A percentile compares a stretch with the other conserved stretches of the same genome.
phyloP scores from a whole-genome alignment of 1,140 invertebrate species.

The Gonatopus flavifemur region DNA sequence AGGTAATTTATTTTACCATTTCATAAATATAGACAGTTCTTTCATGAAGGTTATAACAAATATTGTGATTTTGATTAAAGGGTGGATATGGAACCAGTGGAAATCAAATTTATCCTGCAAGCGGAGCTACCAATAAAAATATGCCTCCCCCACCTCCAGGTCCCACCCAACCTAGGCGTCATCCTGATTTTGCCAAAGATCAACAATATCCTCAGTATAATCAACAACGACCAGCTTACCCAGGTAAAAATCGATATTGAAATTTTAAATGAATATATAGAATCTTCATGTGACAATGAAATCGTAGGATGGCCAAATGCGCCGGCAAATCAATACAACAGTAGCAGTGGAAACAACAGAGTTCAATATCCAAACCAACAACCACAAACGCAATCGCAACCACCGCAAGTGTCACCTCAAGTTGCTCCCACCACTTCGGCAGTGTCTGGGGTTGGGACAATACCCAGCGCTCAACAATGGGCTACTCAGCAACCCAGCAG shows the following conservation, averaged over 20 bases:
- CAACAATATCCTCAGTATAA: conserved; percentile 67
- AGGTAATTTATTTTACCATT: no score
- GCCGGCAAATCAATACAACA: conserved; percentile 58
- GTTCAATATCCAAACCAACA: conserved; percentile 58
- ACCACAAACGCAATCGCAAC: conserved; percentile 44
- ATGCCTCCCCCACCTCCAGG: conserved; percentile 70
- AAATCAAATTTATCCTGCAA: conserved; percentile 47
- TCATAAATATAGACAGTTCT: no score
- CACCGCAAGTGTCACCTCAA: conserved; percentile 29
- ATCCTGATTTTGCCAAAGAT: conserved; percentile 85
- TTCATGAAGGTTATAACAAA: neutral
- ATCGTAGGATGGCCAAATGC: conserved; percentile 63
- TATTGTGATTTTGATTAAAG: conserved; percentile 17
- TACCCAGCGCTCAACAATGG: conserved; percentile 57
- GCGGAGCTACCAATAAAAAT: conserved; percentile 59
- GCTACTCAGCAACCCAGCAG: conserved; percentile 56
- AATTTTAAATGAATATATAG: neutral
- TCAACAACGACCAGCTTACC: conserved; percentile 62
- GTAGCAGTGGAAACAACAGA: conserved; percentile 55
- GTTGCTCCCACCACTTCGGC: conserved; percentile 26
- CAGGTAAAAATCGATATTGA: conserved; percentile 35
- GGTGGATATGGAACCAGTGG: conserved; percentile 44
- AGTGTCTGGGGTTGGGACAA: conserved; percentile 22
- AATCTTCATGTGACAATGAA: neutral
- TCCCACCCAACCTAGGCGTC: conserved; percentile 71